phyloP scores from a whole-genome alignment of 2,797 vertebrate species.

The Pangasius sanitwongsei region DNA sequence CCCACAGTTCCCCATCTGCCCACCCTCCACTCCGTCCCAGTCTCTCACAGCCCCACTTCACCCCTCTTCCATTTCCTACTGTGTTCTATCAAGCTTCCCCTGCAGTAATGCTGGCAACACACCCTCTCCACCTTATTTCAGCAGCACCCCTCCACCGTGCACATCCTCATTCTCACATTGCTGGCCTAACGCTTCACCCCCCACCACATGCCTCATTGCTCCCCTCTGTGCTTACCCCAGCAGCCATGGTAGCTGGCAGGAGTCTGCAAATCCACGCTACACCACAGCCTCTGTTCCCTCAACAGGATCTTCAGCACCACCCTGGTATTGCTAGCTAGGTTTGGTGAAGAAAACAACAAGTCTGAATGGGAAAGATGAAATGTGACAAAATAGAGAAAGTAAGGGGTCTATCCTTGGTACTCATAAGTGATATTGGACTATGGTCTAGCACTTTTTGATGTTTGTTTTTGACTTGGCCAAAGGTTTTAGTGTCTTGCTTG shows the following conservation, averaged over 20 bases:
- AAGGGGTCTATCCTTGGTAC: neutral
- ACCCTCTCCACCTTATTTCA: slow-evolving; percentile 81
- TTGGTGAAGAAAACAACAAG: slow-evolving; percentile 1
- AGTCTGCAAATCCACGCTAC: slow-evolving; percentile 76
- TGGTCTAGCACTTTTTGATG: neutral
- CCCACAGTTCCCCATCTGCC: slow-evolving; percentile 67
- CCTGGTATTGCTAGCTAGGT: slow-evolving; percentile 67
- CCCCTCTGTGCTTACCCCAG: slow-evolving; percentile 78
- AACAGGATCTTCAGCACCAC: slow-evolving; percentile 75
- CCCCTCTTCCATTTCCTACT: slow-evolving; percentile 71
- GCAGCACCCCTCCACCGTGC: slow-evolving; percentile 68
- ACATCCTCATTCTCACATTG: slow-evolving; percentile 72
- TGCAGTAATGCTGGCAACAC: slow-evolving; percentile 76
- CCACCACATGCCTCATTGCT: slow-evolving; percentile 75
- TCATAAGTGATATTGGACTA: neutral
- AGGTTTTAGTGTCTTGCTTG: slow-evolving; percentile 38
- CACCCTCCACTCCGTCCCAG: slow-evolving; percentile 75
- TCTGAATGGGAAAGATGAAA: neutral
- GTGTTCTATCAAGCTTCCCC: slow-evolving; percentile 80
- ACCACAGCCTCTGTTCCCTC: slow-evolving; percentile 80
- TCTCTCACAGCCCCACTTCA: slow-evolving; percentile 74
- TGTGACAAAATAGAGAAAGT: neutral
- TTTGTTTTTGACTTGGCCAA: slow-evolving; percentile 42
- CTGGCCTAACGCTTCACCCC: slow-evolving; percentile 69
- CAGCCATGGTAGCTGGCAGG: slow-evolving; percentile 72